Percentiles rank a stretch among this genome's conserved stretches.
Evolutionary conservation across 2,888 invertebrate genomes (phyloP).

Genomic region (Harpalus rufipes): DNA sequence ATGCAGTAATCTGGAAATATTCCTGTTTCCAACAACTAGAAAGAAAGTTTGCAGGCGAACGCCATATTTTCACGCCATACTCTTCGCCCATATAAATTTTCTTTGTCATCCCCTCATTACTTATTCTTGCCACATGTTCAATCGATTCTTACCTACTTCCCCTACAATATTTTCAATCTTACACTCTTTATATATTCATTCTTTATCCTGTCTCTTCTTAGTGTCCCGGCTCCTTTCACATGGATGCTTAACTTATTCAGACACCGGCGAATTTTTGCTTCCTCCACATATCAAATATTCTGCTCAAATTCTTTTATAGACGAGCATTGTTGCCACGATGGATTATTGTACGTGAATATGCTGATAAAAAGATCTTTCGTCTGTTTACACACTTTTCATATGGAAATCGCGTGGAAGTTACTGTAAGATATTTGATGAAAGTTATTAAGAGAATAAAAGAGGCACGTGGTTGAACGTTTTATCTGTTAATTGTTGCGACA

Average conservation of each 20-base stretch:
- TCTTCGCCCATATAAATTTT: constrained; percentile 49
- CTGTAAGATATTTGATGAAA: too few relatives aligned
- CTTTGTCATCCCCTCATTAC: constrained; percentile 53
- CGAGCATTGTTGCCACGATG: not conserved
- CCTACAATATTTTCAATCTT: constrained; percentile 58
- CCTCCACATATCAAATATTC: constrained; percentile 14
- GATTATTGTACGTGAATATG: too few relatives aligned
- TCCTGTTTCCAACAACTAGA: constrained; percentile 10
- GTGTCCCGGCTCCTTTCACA: constrained; percentile 20
- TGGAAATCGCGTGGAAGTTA: too few relatives aligned
- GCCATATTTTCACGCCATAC: constrained; percentile 25
- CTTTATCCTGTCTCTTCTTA: constrained; percentile 47
- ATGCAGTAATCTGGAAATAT: constrained; percentile 16
- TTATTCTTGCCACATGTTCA: constrained; percentile 59
- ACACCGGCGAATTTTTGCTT: constrained; percentile 17
- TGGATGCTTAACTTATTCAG: constrained; percentile 48
- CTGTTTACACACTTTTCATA: too few relatives aligned
- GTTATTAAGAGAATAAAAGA: too few relatives aligned
- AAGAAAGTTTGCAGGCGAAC: constrained; percentile 4
- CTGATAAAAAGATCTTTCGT: too few relatives aligned
- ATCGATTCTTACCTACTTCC: constrained; percentile 56
- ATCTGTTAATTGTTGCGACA: too few relatives aligned
- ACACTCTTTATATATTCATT: constrained; percentile 62
- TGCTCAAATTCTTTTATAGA: constrained; percentile 2
- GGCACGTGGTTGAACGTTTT: too few relatives aligned